Evolutionary conservation across 2,797 vertebrate genomes (phyloP).

Genomic region (Neosilurus mollespiculum): DNA sequence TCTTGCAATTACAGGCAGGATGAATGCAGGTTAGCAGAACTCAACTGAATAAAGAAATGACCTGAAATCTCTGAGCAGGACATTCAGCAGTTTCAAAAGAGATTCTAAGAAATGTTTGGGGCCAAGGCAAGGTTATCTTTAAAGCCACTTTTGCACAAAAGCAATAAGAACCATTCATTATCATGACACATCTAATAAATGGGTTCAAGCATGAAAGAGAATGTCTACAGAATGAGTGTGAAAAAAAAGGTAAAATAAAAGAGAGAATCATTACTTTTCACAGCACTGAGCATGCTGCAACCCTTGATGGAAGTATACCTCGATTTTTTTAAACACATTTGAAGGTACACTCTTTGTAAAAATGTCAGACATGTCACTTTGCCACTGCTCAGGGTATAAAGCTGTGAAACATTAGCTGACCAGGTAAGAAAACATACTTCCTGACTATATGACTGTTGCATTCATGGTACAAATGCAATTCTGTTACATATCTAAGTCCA

Average conservation of each 20-base stretch:
- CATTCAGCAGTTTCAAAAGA: background rate
- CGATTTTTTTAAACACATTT: slow-evolving; percentile 3
- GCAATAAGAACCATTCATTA: slow-evolving; percentile 28
- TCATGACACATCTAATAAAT: slow-evolving; percentile 6
- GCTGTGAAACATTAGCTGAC: background rate
- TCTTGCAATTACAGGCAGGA: slow-evolving; percentile 18
- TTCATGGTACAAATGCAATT: background rate
- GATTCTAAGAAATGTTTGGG: background rate
- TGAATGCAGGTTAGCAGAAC: background rate
- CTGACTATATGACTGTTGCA: background rate
- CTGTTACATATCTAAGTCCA: background rate
- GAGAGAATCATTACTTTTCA: slow-evolving; percentile 1
- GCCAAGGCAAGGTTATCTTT: slow-evolving; percentile 3
- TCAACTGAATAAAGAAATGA: slow-evolving; percentile 5
- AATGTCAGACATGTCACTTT: background rate
- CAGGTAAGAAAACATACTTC: background rate
- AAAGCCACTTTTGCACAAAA: background rate
- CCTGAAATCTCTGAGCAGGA: slow-evolving; percentile 8
- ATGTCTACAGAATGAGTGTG: background rate
- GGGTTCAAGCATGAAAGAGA: slow-evolving; percentile 5
- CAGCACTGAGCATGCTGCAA: background rate
- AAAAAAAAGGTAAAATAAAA: background rate
- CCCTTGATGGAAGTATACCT: background rate
- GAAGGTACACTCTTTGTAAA: background rate
- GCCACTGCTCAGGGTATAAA: background rate